These are phyloP conservation scores for Stomatorhinus walkeri DNA, from an alignment of 2,797 vertebrate genomes.

Conservation along the genomic window DNA sequence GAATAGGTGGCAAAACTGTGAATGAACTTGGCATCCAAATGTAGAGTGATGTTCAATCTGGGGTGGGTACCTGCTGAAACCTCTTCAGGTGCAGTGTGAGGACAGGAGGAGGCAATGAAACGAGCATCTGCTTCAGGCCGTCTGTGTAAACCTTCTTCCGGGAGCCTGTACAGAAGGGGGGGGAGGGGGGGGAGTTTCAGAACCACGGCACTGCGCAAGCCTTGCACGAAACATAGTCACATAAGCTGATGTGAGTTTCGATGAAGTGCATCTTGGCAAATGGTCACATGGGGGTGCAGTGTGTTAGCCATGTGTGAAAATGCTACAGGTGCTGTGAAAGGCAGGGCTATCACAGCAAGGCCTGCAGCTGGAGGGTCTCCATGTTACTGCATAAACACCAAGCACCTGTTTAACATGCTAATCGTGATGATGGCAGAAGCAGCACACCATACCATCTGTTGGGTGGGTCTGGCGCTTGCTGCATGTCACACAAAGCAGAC, in stretches of 20 bases:
- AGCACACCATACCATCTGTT: slow-evolving; percentile 39
- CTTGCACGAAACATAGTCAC: background rate
- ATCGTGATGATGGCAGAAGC: background rate
- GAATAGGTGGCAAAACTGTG: background rate
- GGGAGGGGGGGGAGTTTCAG: background rate
- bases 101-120: slow-evolving; percentile 79
- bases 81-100: slow-evolving; percentile 95
- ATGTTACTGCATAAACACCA: background rate
- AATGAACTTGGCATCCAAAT: background rate
- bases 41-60: background rate
- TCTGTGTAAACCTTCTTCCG: slow-evolving; percentile 82
- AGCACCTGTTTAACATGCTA: background rate
- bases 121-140: slow-evolving; percentile 91
- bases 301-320: background rate
- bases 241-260: background rate
- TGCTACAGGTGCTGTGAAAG: background rate
- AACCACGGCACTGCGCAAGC: background rate
- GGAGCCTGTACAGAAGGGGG: slow-evolving; percentile 51
- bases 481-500: slow-evolving; percentile 83
- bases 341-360: background rate
- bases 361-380: background rate
- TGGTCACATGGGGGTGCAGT: background rate
- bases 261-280: background rate
- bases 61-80: slow-evolving; percentile 78
- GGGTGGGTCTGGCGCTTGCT: slow-evolving; percentile 57